Base-by-base conservation (phyloP, 1,140 invertebrate genomes). In the Drosophila punjabiensis region DNA sequence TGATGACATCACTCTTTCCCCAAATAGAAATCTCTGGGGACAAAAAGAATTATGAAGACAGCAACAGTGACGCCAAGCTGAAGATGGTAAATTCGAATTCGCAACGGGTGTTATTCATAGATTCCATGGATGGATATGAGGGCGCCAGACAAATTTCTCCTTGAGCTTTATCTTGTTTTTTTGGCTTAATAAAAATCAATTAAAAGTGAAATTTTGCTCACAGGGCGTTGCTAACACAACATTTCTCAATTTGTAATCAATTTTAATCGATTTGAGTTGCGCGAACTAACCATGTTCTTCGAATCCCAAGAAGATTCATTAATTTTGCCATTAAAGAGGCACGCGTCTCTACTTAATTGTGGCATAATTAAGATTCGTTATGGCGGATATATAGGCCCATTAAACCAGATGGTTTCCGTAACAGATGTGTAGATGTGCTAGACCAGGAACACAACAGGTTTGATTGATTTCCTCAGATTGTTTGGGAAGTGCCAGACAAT, bases 351-450 rank as follows among this genome's bases (percentile, higher is more conserved):
- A 43, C 67, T 85, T 85, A 78, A 84, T 84, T 81, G 79, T 60
- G 75, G 81, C 80, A 61, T 81, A 84, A 89, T 88, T 89, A 89
- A 79, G 74, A 88, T 88, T 88, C 70, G 85, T 62, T 81, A 88
- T 67, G 76, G 81, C 85, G 82, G 82, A 89, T 85, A 88, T 84
- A 82, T 89, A 74, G 66, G 68, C 75, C 53, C 56, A 90, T 89
- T 90, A 85, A 89, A 63, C 66, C 68, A 43, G 18, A 65, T 66
- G 50, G 33, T 68, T 87, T 67, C 74, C 76, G 67, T 82, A 67
- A 62, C 41, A 43, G 66, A 67, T 67, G 63, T 60, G 74, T 20
- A 35, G 56, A 32, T n/a, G n/a, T 8, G 11, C 18, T n/a, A 20
- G 28, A 11, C 32, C 24, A 60, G 33, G 35, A 56, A 20, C 56